Percentiles rank a stretch among this genome's conserved stretches.
Conservation (phyloP, 2,797 vertebrate species). For the Gephyroberyx darwinii region DNA sequence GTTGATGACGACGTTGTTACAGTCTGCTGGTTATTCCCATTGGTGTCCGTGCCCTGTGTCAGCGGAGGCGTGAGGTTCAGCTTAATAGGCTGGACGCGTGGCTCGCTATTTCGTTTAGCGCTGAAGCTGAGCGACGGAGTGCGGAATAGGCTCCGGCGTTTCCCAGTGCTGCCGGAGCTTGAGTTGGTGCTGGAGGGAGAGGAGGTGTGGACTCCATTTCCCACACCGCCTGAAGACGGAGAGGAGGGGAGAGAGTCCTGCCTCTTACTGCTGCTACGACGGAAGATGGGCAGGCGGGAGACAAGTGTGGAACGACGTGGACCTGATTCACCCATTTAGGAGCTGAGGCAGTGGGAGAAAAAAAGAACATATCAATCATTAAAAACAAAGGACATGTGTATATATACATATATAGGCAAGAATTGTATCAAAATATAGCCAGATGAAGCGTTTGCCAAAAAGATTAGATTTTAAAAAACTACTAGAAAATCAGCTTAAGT, state of each 20-base stretch:
- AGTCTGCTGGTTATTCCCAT: slow-evolving; percentile 74
- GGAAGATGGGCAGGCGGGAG: slow-evolving; percentile 97
- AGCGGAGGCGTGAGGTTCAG: slow-evolving; percentile 73
- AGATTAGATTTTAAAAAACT: neutral
- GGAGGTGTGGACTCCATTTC: slow-evolving; percentile 91
- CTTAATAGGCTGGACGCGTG: slow-evolving; percentile 80
- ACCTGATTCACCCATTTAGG: slow-evolving; percentile 93
- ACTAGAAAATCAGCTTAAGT: neutral
- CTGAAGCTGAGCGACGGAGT: slow-evolving; percentile 93
- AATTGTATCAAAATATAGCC: neutral
- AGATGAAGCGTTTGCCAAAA: neutral
- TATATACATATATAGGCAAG: neutral
- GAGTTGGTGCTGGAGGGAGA: slow-evolving; percentile 98
- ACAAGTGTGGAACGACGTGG: slow-evolving; percentile 93
- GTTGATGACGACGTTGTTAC: slow-evolving; percentile 73
- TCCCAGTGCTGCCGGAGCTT: slow-evolving; percentile 95
- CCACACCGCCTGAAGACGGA: slow-evolving; percentile 88
- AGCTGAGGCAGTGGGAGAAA: slow-evolving; percentile 31
- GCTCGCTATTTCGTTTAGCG: slow-evolving; percentile 85
- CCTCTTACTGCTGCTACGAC: slow-evolving; percentile 89
- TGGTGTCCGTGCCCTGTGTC: slow-evolving; percentile 69
- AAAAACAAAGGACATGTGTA: neutral
- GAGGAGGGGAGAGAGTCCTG: slow-evolving; percentile 97
- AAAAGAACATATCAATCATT: slow-evolving; percentile 18
- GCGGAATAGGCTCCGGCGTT: slow-evolving; percentile 94